Evolutionary conservation across 2,797 vertebrate genomes (phyloP).

Genomic region (Hippocampus kuda): DNA sequence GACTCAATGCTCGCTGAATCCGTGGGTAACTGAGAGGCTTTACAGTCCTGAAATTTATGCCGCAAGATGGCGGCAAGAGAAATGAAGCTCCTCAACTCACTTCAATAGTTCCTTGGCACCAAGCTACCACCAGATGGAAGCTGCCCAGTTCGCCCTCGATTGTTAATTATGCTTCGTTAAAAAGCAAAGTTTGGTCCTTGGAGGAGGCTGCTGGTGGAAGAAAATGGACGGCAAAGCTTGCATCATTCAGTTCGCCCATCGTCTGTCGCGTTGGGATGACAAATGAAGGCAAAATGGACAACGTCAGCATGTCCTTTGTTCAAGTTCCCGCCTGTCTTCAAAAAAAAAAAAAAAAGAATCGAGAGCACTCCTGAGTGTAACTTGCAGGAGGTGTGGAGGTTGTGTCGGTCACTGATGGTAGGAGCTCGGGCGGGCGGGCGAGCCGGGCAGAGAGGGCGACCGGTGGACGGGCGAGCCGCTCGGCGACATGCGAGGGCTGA

Average conservation of each 20-base stretch:
- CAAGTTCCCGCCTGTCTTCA: neutral
- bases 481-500: slow-evolving; percentile 83
- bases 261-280: slow-evolving; percentile 68
- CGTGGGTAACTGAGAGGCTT: too few relatives aligned
- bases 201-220: slow-evolving; percentile 77
- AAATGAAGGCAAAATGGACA: slow-evolving; percentile 59
- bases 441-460: slow-evolving; percentile 68
- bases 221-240: slow-evolving; percentile 66
- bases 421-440: slow-evolving; percentile 77
- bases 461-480: slow-evolving; percentile 73
- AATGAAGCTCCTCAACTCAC: neutral
- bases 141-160: neutral
- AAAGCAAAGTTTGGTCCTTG: slow-evolving; percentile 19
- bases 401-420: slow-evolving; percentile 54
- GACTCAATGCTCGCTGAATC: too few relatives aligned
- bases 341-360: neutral
- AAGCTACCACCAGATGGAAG: neutral
- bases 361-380: neutral
- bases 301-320: slow-evolving; percentile 9
- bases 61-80: too few relatives aligned
- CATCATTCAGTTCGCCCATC: slow-evolving; percentile 56
- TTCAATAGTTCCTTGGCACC: neutral
- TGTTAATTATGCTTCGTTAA: neutral
- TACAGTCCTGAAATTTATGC: too few relatives aligned
- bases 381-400: neutral